These are phyloP conservation scores for Otocyon megalotis DNA, from an alignment of 2,113 vertebrate genomes.

Conservation along the genomic window DNA sequence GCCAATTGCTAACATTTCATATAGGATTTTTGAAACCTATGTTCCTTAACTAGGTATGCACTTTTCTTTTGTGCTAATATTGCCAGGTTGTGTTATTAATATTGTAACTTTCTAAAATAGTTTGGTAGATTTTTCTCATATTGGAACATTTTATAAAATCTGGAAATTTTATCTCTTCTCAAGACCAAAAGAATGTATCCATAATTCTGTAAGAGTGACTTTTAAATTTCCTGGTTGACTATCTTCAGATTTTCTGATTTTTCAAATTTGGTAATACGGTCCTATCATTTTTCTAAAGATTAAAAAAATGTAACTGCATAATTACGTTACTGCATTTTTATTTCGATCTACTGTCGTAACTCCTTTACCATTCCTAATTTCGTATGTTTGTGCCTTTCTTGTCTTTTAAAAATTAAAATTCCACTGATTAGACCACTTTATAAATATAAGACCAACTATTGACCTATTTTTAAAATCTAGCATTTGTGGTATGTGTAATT, in stretches of 20 bases:
- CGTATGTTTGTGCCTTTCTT: background rate
- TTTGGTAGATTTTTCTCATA: background rate
- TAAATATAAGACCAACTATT: conserved; percentile 28
- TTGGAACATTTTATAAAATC: conserved; percentile 23
- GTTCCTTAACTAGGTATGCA: background rate
- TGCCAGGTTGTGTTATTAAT: background rate
- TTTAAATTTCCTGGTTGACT: conserved; percentile 7
- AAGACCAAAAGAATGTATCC: background rate
- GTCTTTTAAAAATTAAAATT: conserved; percentile 60
- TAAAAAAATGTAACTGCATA: conserved; percentile 1
- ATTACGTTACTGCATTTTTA: conserved; percentile 35
- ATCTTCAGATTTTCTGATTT: conserved; percentile 5
- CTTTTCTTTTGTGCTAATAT: background rate
- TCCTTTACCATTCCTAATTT: background rate
- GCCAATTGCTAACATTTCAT: background rate
- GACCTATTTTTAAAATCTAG: conserved; percentile 1
- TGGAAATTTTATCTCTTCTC: background rate
- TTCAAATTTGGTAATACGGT: background rate
- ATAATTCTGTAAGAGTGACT: background rate
- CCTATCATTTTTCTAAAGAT: conserved; percentile 41
- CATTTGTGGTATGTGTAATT: background rate
- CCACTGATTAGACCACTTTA: background rate
- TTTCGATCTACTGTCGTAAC: conserved; percentile 50
- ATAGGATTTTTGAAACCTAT: background rate
- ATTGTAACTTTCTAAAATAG: conserved; percentile 3